Percentiles rank a stretch among this genome's conserved stretches.
phyloP scores from a whole-genome alignment of 2,797 vertebrate genomes.

The Tragopan temminckii region DNA sequence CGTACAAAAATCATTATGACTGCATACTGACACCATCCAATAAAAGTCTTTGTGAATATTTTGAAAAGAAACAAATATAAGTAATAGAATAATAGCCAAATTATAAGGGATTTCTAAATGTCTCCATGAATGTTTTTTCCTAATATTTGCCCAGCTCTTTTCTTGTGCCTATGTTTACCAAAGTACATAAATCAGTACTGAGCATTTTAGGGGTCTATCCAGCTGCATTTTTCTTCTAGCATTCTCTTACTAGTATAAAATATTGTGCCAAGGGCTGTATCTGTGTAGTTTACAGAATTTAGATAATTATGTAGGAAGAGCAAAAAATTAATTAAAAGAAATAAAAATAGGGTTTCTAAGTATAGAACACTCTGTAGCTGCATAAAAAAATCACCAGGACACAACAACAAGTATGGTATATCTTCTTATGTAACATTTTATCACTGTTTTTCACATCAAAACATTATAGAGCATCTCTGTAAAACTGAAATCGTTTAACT shows the following conservation, averaged over 20 bases:
- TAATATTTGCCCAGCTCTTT: not conserved
- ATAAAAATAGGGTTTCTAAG: not conserved
- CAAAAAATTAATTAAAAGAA: conserved; percentile 58
- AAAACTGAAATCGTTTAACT: conserved; percentile 17
- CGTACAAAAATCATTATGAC: not conserved
- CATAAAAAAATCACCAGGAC: not conserved
- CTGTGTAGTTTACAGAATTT: conserved; percentile 28
- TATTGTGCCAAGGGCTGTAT: not conserved
- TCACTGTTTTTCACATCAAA: not conserved
- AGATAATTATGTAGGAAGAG: conserved; percentile 38
- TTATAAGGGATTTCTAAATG: not conserved
- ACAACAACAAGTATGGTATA: not conserved
- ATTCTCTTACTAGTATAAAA: conserved; percentile 16
- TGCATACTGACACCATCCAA: not conserved
- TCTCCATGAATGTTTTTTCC: not conserved
- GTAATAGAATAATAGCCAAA: not conserved
- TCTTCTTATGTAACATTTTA: conserved; percentile 40
- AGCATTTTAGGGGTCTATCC: conserved; percentile 56
- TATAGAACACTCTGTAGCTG: not conserved
- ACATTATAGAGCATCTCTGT: not conserved
- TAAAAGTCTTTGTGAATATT: not conserved
- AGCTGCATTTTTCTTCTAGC: conserved; percentile 47
- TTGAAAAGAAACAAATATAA: not conserved
- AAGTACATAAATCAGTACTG: conserved; percentile 56
- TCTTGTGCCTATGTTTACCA: conserved; percentile 27